Conservation (phyloP, 2,888 invertebrate species). For the Caenorhabditis imperialis region DNA sequence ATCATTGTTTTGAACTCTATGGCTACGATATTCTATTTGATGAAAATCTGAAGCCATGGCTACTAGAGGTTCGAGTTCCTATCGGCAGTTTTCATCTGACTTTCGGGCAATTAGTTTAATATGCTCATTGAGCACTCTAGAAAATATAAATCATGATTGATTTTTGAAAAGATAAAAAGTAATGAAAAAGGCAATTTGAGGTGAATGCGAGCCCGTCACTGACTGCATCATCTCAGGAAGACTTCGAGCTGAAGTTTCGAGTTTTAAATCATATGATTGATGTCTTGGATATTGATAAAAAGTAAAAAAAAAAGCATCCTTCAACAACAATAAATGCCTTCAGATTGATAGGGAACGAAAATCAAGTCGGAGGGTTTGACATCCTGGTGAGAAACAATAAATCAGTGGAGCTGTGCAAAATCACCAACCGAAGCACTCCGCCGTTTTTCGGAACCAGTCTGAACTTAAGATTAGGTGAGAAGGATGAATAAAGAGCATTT, state of each 20-base stretch:
- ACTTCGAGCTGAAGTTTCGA: constrained; percentile 82
- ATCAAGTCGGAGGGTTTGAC: constrained; percentile 83
- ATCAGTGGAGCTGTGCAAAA: constrained; percentile 55
- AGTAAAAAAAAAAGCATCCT: constrained; percentile 58
- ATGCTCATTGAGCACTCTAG: too few species aligned
- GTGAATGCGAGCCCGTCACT: constrained; percentile 83
- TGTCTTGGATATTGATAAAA: constrained; percentile 82
- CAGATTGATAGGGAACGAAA: constrained; percentile 81
- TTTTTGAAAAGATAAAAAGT: background rate
- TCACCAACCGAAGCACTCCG: constrained; percentile 21
- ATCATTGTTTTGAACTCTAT: constrained; percentile 83
- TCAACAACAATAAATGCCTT: background rate
- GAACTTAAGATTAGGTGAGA: constrained; percentile 64
- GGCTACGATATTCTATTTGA: constrained; percentile 83
- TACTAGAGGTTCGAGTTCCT: constrained; percentile 72
- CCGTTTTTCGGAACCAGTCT: constrained; percentile 55
- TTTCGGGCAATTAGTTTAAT: too few species aligned
- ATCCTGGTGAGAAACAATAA: constrained; percentile 81
- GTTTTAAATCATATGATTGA: constrained; percentile 82
- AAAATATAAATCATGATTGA: too few species aligned
- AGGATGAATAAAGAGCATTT: background rate
- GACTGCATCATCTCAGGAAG: constrained; percentile 82
- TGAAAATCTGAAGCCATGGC: constrained; percentile 81
- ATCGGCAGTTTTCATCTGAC: too few species aligned
- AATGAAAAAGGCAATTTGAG: constrained; percentile 70